These are phyloP conservation scores for Xiphorhynchus erythropygius DNA, from an alignment of 2,797 vertebrate species.

Conservation along the genomic window DNA sequence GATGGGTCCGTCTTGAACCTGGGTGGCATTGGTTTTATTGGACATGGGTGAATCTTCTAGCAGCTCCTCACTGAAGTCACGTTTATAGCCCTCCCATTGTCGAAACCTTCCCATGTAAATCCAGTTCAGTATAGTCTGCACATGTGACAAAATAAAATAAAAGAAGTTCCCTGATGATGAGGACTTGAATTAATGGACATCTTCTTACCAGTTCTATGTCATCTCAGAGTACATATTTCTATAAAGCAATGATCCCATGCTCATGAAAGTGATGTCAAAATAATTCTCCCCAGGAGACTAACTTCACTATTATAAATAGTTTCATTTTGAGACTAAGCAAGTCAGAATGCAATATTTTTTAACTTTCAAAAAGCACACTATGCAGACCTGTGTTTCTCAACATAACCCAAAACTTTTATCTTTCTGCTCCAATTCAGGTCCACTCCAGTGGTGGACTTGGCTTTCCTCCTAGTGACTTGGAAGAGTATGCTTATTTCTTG, in stretches of 20 bases:
- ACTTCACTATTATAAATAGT: not conserved
- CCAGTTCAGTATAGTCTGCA: not conserved
- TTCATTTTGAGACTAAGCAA: not conserved
- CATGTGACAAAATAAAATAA: not conserved
- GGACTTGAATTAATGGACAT: not conserved
- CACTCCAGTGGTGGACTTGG: accelerated
- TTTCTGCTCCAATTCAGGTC: not conserved
- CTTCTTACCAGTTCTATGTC: not conserved
- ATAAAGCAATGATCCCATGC: not conserved
- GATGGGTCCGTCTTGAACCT: accelerated
- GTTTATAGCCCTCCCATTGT: accelerated
- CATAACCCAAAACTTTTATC: accelerated
- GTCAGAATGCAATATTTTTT: not conserved
- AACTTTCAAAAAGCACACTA: not conserved
- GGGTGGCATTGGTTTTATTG: accelerated
- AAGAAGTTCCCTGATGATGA: not conserved
- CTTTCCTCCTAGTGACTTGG: not conserved
- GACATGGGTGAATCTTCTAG: not conserved
- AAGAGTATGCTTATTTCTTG: not conserved
- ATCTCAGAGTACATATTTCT: not conserved
- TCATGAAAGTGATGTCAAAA: not conserved
- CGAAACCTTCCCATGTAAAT: not conserved
- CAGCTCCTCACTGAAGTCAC: not conserved
- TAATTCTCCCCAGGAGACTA: accelerated
- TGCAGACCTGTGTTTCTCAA: not conserved